Base-by-base conservation (phyloP, 2,888 invertebrate genomes). In the Eurytoma californica region DNA sequence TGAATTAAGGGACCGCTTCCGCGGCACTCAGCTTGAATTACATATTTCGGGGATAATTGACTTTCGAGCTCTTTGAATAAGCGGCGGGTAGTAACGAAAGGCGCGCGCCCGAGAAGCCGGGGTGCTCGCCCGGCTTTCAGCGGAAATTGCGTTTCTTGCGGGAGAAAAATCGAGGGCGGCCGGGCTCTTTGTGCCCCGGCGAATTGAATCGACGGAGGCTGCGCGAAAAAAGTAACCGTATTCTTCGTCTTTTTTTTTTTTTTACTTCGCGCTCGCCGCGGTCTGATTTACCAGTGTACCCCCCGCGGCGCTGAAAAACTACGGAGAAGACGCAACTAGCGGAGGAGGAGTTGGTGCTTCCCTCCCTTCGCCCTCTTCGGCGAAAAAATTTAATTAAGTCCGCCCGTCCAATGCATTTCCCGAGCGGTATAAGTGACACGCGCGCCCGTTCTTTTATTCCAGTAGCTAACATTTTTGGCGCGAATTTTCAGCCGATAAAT, bases 311-410 rank as follows among this genome's bases (percentile, higher is more conserved):
- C 61, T 51, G 18, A 68, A 68, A 24, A 68, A 55, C 55, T 55
- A 7, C 39, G 39, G 3, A 4, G 39, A 39, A 39, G 39, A 39
- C 39, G 39, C 39, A 7, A 39, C 39, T 4, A 39, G 3, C 20
- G 18, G 57, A 57, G 57, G 57, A n/a, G 18, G 57, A 16, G 55
- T 18, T 0, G n/a, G 16, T 18, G 14, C 57, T 57, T 57, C n/a
- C 9, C 18, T 18, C 57, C 20, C 18, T 57, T 57, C 18, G 12
- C 9, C 57, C 20, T 20, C 39, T 4, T 1, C 7, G 39, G 67
- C 63, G 75, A 81, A 81, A 79, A 80, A 80, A 80, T 77, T 80
- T 80, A 80, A 80, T 80, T 77, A 80, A 77, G 72, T 80, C 68
- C 39, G 68, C 55, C 67, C 28, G 16, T 9, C 16, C 63, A 61